Conservation (phyloP, 2,797 vertebrate species). For the Lutjanus argentimaculatus region DNA sequence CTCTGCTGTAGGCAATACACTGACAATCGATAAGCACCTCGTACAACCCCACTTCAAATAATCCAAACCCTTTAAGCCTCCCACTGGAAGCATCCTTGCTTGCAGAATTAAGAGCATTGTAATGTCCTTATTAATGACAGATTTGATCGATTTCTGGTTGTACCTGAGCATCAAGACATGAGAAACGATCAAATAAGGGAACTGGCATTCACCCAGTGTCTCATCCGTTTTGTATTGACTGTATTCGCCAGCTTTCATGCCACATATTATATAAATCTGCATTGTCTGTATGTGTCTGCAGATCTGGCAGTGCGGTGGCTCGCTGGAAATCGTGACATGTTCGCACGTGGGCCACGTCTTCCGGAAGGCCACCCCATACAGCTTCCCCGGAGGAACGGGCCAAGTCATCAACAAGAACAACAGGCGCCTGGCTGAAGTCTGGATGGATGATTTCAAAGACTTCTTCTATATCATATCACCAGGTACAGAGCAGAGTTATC, state of each 20-base stretch:
- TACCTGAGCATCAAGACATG: constrained; percentile 8
- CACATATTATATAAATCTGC: background rate
- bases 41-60: too few species aligned
- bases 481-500: constrained; percentile 81
- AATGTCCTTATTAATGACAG: background rate
- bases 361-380: constrained; percentile 98
- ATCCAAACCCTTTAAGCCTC: background rate
- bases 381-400: constrained; percentile 97
- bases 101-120: background rate
- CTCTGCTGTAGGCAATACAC: too few species aligned
- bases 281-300: constrained; percentile 64
- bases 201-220: background rate
- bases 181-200: background rate
- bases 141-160: background rate
- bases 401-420: constrained; percentile 99
- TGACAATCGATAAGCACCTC: too few species aligned
- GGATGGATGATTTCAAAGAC: constrained; percentile 98
- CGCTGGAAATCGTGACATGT: constrained; percentile 96
- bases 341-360: constrained; percentile 98
- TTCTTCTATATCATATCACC: constrained; percentile 99
- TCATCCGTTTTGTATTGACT: background rate
- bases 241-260: constrained; percentile 19
- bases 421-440: constrained; percentile 95
- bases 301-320: constrained; percentile 99
- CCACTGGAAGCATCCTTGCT: background rate